These are phyloP conservation scores for Cephus pygmeus DNA, from an alignment of 2,888 invertebrate genomes.

Conservation along the genomic window DNA sequence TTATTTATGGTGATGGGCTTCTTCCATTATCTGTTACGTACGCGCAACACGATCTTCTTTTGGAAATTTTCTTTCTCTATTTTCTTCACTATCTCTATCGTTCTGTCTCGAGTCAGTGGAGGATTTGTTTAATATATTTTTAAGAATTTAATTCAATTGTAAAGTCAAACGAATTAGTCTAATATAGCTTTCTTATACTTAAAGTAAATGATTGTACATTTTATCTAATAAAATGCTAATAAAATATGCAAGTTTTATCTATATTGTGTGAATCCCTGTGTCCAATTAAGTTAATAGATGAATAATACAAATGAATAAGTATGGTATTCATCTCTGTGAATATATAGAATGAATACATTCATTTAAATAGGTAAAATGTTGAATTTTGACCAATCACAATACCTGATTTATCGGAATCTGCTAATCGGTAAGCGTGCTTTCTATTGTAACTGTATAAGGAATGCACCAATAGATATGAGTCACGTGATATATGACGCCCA, in stretches of 20 bases:
- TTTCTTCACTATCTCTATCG: slow-evolving; percentile 28
- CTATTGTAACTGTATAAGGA: no score
- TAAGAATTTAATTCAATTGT: slow-evolving; percentile 60
- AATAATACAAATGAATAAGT: neutral
- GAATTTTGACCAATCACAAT: no score
- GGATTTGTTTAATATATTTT: slow-evolving; percentile 58
- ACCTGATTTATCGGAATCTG: no score
- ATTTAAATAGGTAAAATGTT: no score
- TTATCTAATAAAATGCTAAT: slow-evolving; percentile 62
- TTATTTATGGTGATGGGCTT: slow-evolving; percentile 54
- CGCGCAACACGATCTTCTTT: slow-evolving; percentile 30
- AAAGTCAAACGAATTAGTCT: slow-evolving; percentile 64
- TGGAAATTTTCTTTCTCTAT: slow-evolving; percentile 34
- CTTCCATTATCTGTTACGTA: slow-evolving; percentile 51
- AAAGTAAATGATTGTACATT: slow-evolving; percentile 64
- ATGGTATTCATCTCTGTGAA: no score
- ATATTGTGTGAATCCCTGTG: no score
- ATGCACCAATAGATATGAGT: no score
- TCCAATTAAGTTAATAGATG: neutral
- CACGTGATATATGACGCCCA: no score
- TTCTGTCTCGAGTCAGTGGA: slow-evolving; percentile 61
- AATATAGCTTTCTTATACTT: slow-evolving; percentile 61
- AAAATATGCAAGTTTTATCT: slow-evolving; percentile 24
- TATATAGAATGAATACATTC: no score
- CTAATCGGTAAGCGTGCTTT: no score